phyloP scores from a whole-genome alignment of 2,888 invertebrate genomes.

The Acleris cristana region DNA sequence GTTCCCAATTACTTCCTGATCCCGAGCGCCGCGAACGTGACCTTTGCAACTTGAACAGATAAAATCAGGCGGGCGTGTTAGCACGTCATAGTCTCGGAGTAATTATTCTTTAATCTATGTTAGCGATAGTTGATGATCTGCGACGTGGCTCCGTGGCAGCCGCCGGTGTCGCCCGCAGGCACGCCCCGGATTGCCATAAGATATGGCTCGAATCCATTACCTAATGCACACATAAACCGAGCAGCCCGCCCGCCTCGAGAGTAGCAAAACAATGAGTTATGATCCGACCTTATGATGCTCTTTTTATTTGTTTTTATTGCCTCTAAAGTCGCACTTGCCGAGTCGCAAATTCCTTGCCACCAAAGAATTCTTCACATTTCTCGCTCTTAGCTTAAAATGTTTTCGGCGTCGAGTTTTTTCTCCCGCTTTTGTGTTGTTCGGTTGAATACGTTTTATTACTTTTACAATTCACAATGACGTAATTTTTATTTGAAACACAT shows the following conservation, averaged over 20 bases:
- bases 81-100: conserved; percentile 26
- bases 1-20: conserved; percentile 14
- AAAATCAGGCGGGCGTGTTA: conserved; percentile 12
- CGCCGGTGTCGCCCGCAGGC: conserved; percentile 40
- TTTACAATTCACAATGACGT: conserved; percentile 43
- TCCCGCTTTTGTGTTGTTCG: conserved; percentile 39
- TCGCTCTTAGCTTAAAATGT: conserved; percentile 55
- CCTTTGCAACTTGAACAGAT: conserved; percentile 32
- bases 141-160: conserved; percentile 19
- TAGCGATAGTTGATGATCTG: conserved; percentile 20
- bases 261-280: conserved; percentile 78
- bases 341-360: conserved; percentile 59
- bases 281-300: conserved; percentile 65
- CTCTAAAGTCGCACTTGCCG: conserved; percentile 64
- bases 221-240: conserved; percentile 71
- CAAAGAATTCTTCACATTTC: conserved; percentile 50
- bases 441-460: conserved; percentile 51
- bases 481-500: conserved; percentile 36
- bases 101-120: conserved; percentile 35
- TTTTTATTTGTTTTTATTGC: conserved; percentile 75
- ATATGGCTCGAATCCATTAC: conserved; percentile 74
- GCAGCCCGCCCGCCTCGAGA: conserved; percentile 50
- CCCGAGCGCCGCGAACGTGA: conserved; percentile 19
- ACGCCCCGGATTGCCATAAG: conserved; percentile 58
- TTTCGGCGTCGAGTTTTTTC: conserved; percentile 47